Base-by-base conservation (phyloP, 1,140 invertebrate species). In the Brachionus paranguensis region DNA sequence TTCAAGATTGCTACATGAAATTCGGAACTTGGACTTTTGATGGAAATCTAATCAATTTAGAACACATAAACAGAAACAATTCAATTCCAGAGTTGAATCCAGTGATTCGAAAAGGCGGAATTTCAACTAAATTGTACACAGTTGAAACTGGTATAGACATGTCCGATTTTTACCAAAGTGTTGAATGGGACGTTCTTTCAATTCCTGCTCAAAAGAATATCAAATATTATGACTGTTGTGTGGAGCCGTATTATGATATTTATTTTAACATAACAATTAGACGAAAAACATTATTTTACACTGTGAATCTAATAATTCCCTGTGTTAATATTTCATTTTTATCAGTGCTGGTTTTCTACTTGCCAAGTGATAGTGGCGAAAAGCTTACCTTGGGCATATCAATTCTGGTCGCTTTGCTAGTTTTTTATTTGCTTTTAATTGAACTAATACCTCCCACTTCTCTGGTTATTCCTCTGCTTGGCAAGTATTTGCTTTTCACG, bases 371-470 rank as follows among this genome's bases (percentile, higher is more conserved):
- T 91, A 96, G 95, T 88, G 96, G 96, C 84, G 97, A 99, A 91
- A 98, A 99, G 92, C 95, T 99, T 86, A 98, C 96, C 65, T 91
- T 99, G 85, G 98, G 96, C 84, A 99, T 99, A 89, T 99, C 96
- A 50, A 99, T 99, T 91, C 93, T 99, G 86, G 96, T 99, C 91
- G 98, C 96, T 90, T 93, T 99, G 86, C 97, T 98, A 91, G 97
- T 99, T 92, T 99, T 99, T 92, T 99, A 99, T 91, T 92, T 99
- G 47, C 92, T 99, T 88, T 93, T 99, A 72, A 96, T 97, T 74
- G 96, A 97, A 90, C 97, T 99, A 86, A 99, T 99, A 87, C 97
- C 98, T 10, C 97, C 98, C 7, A 99, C 97, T 29, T 98, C 96
- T 24, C 91, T 99, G 85, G 96, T 98, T 33, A 96, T 99, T 65